phyloP scores from a whole-genome alignment of 37 sponge, comb jelly and placozoan genomes.

The Agelas oroides region DNA sequence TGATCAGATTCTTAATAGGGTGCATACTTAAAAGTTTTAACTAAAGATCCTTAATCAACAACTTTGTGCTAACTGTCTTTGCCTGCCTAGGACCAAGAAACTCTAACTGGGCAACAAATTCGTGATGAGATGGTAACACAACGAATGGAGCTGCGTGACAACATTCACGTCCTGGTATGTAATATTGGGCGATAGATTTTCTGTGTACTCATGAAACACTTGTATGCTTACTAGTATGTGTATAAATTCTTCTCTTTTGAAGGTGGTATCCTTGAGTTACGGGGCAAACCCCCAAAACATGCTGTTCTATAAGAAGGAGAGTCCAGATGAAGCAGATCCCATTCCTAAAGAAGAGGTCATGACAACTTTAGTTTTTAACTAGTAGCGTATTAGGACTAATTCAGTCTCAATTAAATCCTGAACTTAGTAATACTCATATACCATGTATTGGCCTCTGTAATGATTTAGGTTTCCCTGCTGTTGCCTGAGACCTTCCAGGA shows the following conservation, averaged over 20 bases:
- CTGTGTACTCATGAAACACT: background rate
- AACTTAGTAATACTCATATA: too few relatives aligned
- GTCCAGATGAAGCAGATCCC: conserved; percentile 72
- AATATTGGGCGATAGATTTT: background rate
- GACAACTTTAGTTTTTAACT: background rate
- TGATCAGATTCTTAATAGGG: too few relatives aligned
- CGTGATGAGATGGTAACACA: too few relatives aligned
- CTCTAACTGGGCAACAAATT: too few relatives aligned
- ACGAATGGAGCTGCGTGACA: background rate
- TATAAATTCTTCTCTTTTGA: background rate
- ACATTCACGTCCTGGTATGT: background rate
- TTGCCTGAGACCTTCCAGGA: conserved; percentile 76
- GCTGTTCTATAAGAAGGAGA: conserved; percentile 81
- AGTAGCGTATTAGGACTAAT: background rate
- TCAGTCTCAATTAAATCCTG: background rate
- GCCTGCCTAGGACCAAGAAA: too few relatives aligned
- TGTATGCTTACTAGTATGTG: background rate
- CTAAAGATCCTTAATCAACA: background rate
- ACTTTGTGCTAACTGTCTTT: too few relatives aligned
- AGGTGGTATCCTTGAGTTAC: conserved; percentile 88
- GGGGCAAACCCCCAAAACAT: conserved; percentile 81
- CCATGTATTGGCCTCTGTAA: too few relatives aligned
- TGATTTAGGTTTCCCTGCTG: conserved; percentile 91
- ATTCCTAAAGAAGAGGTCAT: background rate
- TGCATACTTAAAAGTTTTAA: background rate